Percentiles rank a stretch among this genome's conserved stretches.
Evolutionary conservation across 2,797 vertebrate genomes (phyloP).

Genomic region (Megaceryle alcyon): DNA sequence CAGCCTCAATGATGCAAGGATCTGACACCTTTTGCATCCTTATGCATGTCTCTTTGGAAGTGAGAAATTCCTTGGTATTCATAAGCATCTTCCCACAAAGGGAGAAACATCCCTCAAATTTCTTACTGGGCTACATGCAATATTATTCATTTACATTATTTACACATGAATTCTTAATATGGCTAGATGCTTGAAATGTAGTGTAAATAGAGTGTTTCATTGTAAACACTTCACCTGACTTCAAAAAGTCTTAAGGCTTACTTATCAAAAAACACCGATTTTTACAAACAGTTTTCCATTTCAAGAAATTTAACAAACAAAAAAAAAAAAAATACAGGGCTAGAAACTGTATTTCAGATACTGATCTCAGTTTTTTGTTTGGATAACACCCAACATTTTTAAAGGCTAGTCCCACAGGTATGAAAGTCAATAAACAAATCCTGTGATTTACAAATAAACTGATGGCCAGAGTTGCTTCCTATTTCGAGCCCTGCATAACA

Average conservation of each 20-base stretch:
- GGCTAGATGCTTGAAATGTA: slow-evolving; percentile 41
- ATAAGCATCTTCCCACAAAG: slow-evolving; percentile 64
- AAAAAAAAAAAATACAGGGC: slow-evolving; percentile 72
- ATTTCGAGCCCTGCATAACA: slow-evolving; percentile 78
- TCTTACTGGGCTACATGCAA: slow-evolving; percentile 32
- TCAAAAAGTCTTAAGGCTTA: slow-evolving; percentile 1
- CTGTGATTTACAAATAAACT: slow-evolving; percentile 45
- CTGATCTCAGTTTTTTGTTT: slow-evolving; percentile 21
- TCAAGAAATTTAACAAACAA: slow-evolving; percentile 44
- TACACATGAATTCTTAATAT: slow-evolving; percentile 19
- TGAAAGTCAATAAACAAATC: slow-evolving; percentile 17
- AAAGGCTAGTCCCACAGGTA: slow-evolving; percentile 29
- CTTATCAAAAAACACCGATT: not conserved
- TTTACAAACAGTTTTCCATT: slow-evolving; percentile 33
- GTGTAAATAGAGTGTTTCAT: slow-evolving; percentile 15
- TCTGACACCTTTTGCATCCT: not conserved
- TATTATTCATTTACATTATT: slow-evolving; percentile 12
- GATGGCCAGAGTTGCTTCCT: slow-evolving; percentile 38
- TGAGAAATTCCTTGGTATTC: slow-evolving; percentile 26
- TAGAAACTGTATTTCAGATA: slow-evolving; percentile 72
- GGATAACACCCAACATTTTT: not conserved
- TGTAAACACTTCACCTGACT: slow-evolving; percentile 40
- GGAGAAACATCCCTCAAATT: slow-evolving; percentile 7
- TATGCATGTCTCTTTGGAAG: not conserved
- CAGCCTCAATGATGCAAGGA: not conserved